Base-by-base conservation (phyloP, 35 echinoderm and acorn worm genomes). In the Apostichopus californicus region DNA sequence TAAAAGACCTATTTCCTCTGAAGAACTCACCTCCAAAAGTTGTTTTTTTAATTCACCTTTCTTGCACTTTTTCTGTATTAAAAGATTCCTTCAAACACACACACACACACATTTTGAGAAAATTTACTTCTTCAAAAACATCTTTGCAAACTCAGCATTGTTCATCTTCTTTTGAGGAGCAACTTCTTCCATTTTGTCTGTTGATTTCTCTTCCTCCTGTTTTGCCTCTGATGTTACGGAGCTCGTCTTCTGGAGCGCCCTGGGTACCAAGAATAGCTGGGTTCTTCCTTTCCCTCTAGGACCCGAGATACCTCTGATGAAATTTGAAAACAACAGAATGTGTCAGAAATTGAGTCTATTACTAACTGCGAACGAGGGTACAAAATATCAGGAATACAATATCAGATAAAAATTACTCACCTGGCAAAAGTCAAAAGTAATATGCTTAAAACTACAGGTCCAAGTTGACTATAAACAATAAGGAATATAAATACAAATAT, bases 91-190 rank as follows among this genome's bases (percentile, higher is more conserved):
- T 46, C 34, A 46, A 46, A 46, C 3, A 46, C 34, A 46, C 34
- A 46, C 24, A 25, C 28, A 34, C 17, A 75, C 5, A 75, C 71
- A 75, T 75, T 12, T 9, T 61, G 58, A 75, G n/a, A 75, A 22
- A 46, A 46, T 46, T 86, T 78, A 95, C 26, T 95, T 96, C 77
- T 98, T 95, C 66, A 94, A 71, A 23, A 98, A 91, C 94, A 98
- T 90, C 86, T 98, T 98, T 11, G 96, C 92, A 98, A 98, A 98
- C 46, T 98, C 96, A 5, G 96, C 94, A 81, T 98, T 98, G 17
- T 57, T 92, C 90, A 95, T 86, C 75, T 95, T 95, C 15, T 59
- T 10, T 59, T 75, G 70, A 60, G 58, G 34, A 53, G 77, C 56
- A 81, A 71, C 18, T 78, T 81, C 78, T 64, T 65, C 80, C 18